Conservation (phyloP, 2,113 vertebrate genomes). For the Dryoscopus gambensis region DNA sequence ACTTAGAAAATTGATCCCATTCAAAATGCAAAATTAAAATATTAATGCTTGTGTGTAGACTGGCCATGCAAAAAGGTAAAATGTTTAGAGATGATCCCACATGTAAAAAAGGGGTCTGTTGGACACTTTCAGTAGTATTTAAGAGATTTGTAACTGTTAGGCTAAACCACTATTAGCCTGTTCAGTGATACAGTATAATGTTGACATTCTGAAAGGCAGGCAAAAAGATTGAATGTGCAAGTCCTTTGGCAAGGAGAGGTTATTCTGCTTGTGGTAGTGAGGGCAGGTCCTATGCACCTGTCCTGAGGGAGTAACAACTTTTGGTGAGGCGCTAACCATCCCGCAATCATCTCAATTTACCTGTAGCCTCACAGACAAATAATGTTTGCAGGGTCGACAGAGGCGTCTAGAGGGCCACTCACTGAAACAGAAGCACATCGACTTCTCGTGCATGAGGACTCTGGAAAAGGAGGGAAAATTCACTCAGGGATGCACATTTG, state of each 20-base stretch:
- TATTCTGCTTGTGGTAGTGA: not conserved
- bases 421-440: not conserved
- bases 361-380: not conserved
- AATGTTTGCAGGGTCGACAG: rapidly evolving
- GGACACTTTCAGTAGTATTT: not conserved
- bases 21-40: not conserved
- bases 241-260: not conserved
- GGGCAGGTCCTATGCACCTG: not conserved
- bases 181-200: not conserved
- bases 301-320: not conserved
- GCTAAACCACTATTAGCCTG: not conserved
- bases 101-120: not conserved
- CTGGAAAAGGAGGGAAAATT: not conserved
- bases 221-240: not conserved
- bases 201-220: not conserved
- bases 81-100: not conserved
- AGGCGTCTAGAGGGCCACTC: too few relatives aligned
- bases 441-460: too few relatives aligned
- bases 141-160: not conserved
- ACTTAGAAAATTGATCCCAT: not conserved
- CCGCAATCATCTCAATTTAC: not conserved
- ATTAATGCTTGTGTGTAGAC: not conserved
- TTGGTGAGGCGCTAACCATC: not conserved
- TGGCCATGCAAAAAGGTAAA: not conserved
- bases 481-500: not conserved